A percentile compares a stretch with the other conserved stretches of the same genome.
Conservation (phyloP, 1,140 invertebrate genomes). For the Rhagoletis pomonella region DNA sequence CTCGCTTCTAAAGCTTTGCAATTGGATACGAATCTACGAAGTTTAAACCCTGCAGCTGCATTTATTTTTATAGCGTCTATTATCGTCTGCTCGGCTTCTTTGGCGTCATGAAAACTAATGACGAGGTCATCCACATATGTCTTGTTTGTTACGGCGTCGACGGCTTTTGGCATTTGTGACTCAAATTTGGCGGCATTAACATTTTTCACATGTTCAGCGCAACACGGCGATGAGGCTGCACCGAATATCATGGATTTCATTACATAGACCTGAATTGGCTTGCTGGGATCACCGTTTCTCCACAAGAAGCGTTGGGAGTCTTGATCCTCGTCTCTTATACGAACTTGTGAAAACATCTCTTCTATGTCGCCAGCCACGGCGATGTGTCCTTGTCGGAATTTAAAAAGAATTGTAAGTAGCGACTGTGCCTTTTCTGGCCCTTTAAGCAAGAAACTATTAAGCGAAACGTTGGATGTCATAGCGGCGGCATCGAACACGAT, state of each 20-base stretch:
- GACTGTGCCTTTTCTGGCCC: slow-evolving; percentile 65
- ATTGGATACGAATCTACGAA: slow-evolving; percentile 57
- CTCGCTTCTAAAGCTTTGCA: slow-evolving; percentile 54
- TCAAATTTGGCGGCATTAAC: slow-evolving; percentile 54
- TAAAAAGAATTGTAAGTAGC: slow-evolving; percentile 64
- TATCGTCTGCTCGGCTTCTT: slow-evolving; percentile 57
- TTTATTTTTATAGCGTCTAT: slow-evolving; percentile 60
- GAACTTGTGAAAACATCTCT: too few relatives aligned
- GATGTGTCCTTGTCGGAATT: slow-evolving; percentile 71
- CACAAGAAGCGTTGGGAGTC: too few relatives aligned
- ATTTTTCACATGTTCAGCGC: slow-evolving; percentile 63
- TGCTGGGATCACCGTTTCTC: slow-evolving; percentile 55
- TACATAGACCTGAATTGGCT: slow-evolving; percentile 57
- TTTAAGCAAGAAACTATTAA: slow-evolving; percentile 62
- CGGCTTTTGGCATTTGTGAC: slow-evolving; percentile 60
- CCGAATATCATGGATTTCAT: too few relatives aligned
- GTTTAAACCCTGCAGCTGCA: too few relatives aligned
- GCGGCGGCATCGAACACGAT: slow-evolving; percentile 64
- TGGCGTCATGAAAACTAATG: slow-evolving; percentile 57
- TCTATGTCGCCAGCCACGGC: too few relatives aligned
- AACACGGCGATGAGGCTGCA: slow-evolving; percentile 63
- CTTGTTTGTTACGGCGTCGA: slow-evolving; percentile 61
- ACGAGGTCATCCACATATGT: too few relatives aligned
- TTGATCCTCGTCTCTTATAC: too few relatives aligned
- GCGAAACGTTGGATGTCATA: slow-evolving; percentile 54